Base-by-base conservation (phyloP, 2,797 vertebrate species). In the Lacerta viridis region DNA sequence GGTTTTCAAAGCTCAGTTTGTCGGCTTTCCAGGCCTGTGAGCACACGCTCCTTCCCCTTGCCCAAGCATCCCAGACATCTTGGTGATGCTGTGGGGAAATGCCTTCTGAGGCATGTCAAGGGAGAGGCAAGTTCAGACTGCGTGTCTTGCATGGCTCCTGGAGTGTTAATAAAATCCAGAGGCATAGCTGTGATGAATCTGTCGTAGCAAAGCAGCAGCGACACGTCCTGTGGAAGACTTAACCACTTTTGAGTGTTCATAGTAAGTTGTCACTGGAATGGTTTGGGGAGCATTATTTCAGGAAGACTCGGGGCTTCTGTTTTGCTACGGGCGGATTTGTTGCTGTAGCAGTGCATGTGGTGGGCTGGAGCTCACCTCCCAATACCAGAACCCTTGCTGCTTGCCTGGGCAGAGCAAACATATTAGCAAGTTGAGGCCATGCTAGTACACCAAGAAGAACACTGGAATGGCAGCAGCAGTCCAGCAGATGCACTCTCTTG, bases 21-120 rank as follows among this genome's bases (percentile, higher is more conserved):
- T 66, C 20, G 27, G 41, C n/a, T 61, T 90, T 84, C 66, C 68
- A 84, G 87, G 69, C 89, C 88, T 88, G 75, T 90, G 90, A 88
- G 88, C 82, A 71, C 88, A 55, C 76, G 77, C 41, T 27, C 1
- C 39, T 80, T 80, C 29, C 69, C 7, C 33, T 66, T 89, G 68
- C 25, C 36, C 0, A 0, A 0, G 0, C 18, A 7, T 41, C 87
- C 80, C 72, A 74, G 86, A 80, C 55, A 20, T 83, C 36, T 89
- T 87, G 87, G 90, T 89, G 83, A 36, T 0, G 0, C 50, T 66
- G 41, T 76, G 80, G 84, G 55, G 41, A 93, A 94, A 77, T 29
- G 20, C 36, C 11, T 15, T 80, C 90, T 85, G 80, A 88, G 79
- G 50, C 86, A n/a, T 36, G n/a, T 55, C 79, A 36, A 89, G 68